Evolutionary conservation across 2,888 invertebrate genomes (phyloP).

Genomic region (Nemapogon koenigi): DNA sequence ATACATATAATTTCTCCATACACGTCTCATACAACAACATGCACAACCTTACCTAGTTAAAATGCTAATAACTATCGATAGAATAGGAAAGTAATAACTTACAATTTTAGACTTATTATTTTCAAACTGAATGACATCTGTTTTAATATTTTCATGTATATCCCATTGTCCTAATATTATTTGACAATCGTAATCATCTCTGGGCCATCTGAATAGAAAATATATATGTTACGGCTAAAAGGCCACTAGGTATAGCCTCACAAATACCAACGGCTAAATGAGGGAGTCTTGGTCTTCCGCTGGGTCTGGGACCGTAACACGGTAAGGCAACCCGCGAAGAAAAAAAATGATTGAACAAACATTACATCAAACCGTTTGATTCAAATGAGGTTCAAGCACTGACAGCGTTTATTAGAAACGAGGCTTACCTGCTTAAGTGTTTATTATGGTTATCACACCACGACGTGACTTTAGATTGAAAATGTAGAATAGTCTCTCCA

Average conservation of each 20-base stretch:
- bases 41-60: too few species aligned
- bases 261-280: too few species aligned
- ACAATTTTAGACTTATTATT: too few species aligned
- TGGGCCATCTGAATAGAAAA: constrained; percentile 37
- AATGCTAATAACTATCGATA: too few species aligned
- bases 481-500: constrained; percentile 40
- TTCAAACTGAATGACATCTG: constrained; percentile 15
- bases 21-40: too few species aligned
- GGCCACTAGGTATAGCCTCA: not conserved
- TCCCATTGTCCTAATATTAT: constrained; percentile 44
- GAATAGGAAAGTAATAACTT: too few species aligned
- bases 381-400: not conserved
- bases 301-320: too few species aligned
- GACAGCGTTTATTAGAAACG: not conserved
- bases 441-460: constrained; percentile 30
- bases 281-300: too few species aligned
- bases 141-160: constrained; percentile 34
- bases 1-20: too few species aligned
- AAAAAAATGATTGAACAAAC: not conserved
- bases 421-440: constrained; percentile 27
- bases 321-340: too few species aligned
- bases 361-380: not conserved
- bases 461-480: constrained; percentile 31
- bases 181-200: constrained; percentile 35
- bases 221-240: not conserved